Base-by-base conservation (phyloP, 2,888 invertebrate genomes). In the Stenodera caucasica region DNA sequence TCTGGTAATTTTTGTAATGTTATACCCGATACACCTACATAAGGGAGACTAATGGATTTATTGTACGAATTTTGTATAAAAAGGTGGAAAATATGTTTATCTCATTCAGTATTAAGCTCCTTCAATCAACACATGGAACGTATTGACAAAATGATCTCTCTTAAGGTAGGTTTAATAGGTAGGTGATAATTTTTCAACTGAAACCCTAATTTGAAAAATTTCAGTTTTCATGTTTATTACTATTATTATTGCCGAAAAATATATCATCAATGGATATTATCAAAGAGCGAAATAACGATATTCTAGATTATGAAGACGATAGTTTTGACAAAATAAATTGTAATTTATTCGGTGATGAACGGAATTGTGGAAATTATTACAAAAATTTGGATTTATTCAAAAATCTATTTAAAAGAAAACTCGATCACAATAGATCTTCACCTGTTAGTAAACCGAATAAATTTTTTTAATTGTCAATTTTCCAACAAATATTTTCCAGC, bases 31-130 rank as follows among this genome's bases (percentile, higher is more conserved):
- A 45, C 45, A 45, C 45, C 45, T 45, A 45, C 45, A 40, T 40
- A 33, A 30, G 26, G 32, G 14, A n/a, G n/a, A n/a, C 18, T 62
- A 62, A 62, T 62, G 62, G 62, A 52, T 58, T 49, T 49, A 55
- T 58, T 62, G 55, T 61, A 49, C 5, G 29, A n/a, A 30, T 15
- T 4, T 2, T 45, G 50, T 61, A 61, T 61, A 57, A 50, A 61
- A 57, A 29, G 29, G 4, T 11, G 8, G 45, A 53, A 21, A 49
- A 49, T 58, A 18, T 21, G 9, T 21, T 12, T 7, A 21, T 7
- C 18, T 11, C 11, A 3, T 45, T 9, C 5, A 45, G 45, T 45
- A 11, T 11, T 1, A 45, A 18, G 8, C 7, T 8, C 45, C 0
- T 18, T 9, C 21, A 45, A 45, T 45, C 21, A 21, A 11, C 21